Evolutionary conservation across 2,888 invertebrate species (phyloP), one percentile per base, ranked within the genome.

Genomic region (Bedellia somnulentella): DNA sequence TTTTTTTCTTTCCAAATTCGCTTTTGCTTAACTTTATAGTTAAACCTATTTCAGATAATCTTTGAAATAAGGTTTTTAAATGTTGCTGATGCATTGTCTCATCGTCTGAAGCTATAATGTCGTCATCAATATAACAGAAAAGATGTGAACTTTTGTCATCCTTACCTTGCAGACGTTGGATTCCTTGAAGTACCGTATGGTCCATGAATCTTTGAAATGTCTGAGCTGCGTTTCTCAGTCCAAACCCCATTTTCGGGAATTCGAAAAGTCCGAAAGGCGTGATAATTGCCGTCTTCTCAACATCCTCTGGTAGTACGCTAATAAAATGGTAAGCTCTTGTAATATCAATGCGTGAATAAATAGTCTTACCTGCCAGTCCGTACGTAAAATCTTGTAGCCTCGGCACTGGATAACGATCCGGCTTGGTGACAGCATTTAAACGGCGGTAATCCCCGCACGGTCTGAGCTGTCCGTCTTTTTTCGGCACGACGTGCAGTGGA

Each of bases 371-470:
- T 5, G 27, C n/a, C 4, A 34, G 11, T 1, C 31, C 3, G 24
- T 34, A 35, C 3, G 34, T 34, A 16, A 53, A 42, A 47, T 53
- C 52, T n/a, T 50, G 37, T 4, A 60, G 31, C 12, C 49, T 41
- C 2, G 47, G 42, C 3, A 55, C 35, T 0, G 56, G 51, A 31
- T 55, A 49, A 2, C 49, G 9, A 32, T 57, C 53, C 1, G 45
- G 47, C 4, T 42, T 34, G 0, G 53, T 54, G 14, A 35, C 32
- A 1, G 44, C 36, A 32, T 56, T 63, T 2, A 57, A 37, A 1
- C 18, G 16, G 1, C 58, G 36, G 33, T 56, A 66, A 30, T 64
- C 56, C 0, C 57, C 57, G 30, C 56, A 55, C 1, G 32, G 35
- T 4, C 37, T 27, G 40, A 46, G 38, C 0, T 35, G 30, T 2